Conservation (phyloP, 2,888 invertebrate species). For the Meloe dianella region DNA sequence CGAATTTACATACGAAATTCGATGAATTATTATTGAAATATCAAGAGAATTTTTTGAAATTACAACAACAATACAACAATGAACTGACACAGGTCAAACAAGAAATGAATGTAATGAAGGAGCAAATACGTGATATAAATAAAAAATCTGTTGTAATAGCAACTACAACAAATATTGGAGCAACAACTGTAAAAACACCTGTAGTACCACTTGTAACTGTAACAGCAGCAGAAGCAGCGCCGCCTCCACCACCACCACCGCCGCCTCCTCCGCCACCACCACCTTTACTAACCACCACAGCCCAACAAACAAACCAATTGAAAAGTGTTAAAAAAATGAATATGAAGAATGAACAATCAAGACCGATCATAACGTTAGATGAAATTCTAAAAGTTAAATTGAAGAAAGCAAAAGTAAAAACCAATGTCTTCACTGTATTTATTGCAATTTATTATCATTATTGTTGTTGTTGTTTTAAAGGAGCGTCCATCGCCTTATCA, state of each 20-base stretch:
- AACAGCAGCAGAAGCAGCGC: slow-evolving; percentile 17
- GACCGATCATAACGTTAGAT: slow-evolving; percentile 55
- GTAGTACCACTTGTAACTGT: not conserved
- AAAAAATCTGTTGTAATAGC: not conserved
- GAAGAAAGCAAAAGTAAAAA: slow-evolving; percentile 52
- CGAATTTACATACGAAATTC: slow-evolving; percentile 35
- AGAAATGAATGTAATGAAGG: slow-evolving; percentile 37
- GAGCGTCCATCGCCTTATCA: slow-evolving; percentile 38
- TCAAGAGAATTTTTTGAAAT: not conserved
- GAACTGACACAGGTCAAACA: slow-evolving; percentile 23
- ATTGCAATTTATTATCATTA: slow-evolving; percentile 11
- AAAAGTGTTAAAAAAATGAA: slow-evolving; percentile 29
- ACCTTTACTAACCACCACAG: slow-evolving; percentile 40
- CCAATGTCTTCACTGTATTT: no score
- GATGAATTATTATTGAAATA: slow-evolving; percentile 22
- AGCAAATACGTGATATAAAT: slow-evolving; percentile 29
- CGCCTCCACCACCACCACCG: slow-evolving; percentile 40
- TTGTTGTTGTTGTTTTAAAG: slow-evolving; percentile 32
- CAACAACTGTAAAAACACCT: not conserved
- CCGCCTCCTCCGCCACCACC: slow-evolving; percentile 48
- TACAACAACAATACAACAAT: slow-evolving; percentile 15
- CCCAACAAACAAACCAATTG: slow-evolving; percentile 12
- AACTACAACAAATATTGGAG: not conserved
- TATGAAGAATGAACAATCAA: slow-evolving; percentile 35
- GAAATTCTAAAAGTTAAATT: slow-evolving; percentile 57